phyloP scores from a whole-genome alignment of 2,888 invertebrate genomes.

The Apamea sordens region DNA sequence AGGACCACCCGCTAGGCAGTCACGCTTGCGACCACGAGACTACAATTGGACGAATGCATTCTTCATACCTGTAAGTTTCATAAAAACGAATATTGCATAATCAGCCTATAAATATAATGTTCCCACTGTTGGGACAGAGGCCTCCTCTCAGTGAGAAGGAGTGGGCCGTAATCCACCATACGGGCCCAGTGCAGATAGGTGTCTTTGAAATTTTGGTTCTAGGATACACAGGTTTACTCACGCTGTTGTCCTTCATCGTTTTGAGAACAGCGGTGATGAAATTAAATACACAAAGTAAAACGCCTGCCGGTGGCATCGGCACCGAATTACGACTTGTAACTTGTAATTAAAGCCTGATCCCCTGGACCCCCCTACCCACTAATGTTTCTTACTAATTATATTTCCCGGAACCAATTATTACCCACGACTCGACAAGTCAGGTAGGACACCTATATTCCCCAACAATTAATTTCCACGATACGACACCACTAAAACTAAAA shows the following conservation, averaged over 20 bases:
- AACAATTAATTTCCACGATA: conserved; percentile 19
- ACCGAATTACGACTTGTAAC: too few relatives aligned
- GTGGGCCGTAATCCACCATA: not conserved
- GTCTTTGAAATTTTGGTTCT: not conserved
- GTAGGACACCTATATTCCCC: not conserved
- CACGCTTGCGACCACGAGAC: too few relatives aligned
- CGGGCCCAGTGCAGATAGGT: not conserved
- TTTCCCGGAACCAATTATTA: not conserved
- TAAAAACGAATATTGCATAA: too few relatives aligned
- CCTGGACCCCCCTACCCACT: not conserved
- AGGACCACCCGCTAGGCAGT: too few relatives aligned
- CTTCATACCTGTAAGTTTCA: too few relatives aligned
- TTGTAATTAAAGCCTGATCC: too few relatives aligned
- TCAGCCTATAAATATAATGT: too few relatives aligned
- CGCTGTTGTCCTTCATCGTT: not conserved
- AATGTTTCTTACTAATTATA: not conserved
- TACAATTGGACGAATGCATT: too few relatives aligned
- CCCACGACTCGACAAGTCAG: not conserved
- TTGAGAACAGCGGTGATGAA: not conserved
- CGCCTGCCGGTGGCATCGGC: too few relatives aligned
- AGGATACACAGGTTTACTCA: not conserved
- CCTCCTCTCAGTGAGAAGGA: too few relatives aligned
- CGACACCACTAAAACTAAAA: conserved; percentile 23
- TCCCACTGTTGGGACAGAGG: too few relatives aligned
- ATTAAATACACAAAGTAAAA: too few relatives aligned